Percentiles rank a stretch among this genome's conserved stretches.
These are phyloP conservation scores for Calonectris borealis DNA, from an alignment of 2,113 vertebrate genomes.

Conservation along the genomic window DNA sequence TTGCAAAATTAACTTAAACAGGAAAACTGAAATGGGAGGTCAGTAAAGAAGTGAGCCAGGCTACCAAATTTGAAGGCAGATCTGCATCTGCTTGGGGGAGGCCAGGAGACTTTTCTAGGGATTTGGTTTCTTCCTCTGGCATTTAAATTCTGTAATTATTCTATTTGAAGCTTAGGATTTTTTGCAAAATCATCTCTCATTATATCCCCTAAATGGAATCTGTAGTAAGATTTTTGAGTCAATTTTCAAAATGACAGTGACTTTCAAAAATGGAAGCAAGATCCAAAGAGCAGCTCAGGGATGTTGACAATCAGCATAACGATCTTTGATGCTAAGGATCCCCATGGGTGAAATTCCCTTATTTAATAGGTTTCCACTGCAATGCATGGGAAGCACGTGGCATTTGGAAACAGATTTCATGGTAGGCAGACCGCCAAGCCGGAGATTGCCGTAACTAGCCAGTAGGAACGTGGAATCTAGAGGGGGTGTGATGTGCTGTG, in stretches of 20 bases:
- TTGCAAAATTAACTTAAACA: background rate
- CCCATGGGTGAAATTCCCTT: background rate
- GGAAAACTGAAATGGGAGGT: background rate
- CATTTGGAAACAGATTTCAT: background rate
- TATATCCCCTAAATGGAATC: background rate
- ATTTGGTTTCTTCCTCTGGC: background rate
- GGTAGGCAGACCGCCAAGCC: background rate
- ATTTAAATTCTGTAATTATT: background rate
- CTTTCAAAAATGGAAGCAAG: background rate
- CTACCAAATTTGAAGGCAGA: background rate
- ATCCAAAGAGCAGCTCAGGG: background rate
- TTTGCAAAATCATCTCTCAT: background rate
- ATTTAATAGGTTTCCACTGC: background rate
- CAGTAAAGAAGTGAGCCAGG: background rate
- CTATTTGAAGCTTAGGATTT: background rate
- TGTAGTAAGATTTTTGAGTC: background rate
- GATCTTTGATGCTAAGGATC: background rate
- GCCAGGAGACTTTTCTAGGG: background rate
- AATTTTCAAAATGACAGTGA: background rate
- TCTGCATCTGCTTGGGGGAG: background rate
- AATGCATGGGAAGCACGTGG: background rate
- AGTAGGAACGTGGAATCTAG: rapidly evolving
- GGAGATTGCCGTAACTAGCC: background rate
- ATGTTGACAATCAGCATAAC: background rate
- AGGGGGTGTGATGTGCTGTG: background rate